phyloP scores from a whole-genome alignment of 2,113 vertebrate species.

The Calyptommatus sinebrachiatus region DNA sequence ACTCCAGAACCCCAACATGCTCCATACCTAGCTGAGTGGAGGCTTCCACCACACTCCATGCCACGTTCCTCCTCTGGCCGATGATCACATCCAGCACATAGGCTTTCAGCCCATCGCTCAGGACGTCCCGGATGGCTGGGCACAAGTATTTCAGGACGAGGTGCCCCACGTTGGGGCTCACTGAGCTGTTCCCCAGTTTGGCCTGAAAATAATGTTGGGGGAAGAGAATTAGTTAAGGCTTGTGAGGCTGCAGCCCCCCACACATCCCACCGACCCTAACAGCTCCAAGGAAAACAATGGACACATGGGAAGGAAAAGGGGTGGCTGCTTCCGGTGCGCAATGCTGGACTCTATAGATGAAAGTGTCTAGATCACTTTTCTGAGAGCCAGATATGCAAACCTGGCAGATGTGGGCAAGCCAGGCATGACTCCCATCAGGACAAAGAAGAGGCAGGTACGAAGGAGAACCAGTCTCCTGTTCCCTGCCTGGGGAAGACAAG shows the following conservation, averaged over 20 bases:
- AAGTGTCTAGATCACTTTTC: too few relatives aligned
- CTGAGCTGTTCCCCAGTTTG: slow-evolving; percentile 95
- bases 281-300: too few relatives aligned
- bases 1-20: background rate
- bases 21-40: slow-evolving; percentile 88
- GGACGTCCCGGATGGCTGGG: slow-evolving; percentile 85
- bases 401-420: too few relatives aligned
- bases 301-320: too few relatives aligned
- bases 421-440: too few relatives aligned
- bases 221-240: background rate
- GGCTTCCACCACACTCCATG: slow-evolving; percentile 94
- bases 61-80: slow-evolving; percentile 88
- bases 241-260: background rate
- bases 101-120: slow-evolving; percentile 90
- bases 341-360: too few relatives aligned
- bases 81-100: slow-evolving; percentile 92
- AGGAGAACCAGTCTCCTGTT: too few relatives aligned
- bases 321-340: too few relatives aligned
- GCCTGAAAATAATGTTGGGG: slow-evolving; percentile 69
- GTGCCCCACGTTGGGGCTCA: slow-evolving; percentile 95
- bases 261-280: too few relatives aligned
- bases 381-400: too few relatives aligned
- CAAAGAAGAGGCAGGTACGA: too few relatives aligned
- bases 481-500: too few relatives aligned
- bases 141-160: slow-evolving; percentile 96